Conservation (phyloP, 2,888 invertebrate species). For the Panorpa germanica region DNA sequence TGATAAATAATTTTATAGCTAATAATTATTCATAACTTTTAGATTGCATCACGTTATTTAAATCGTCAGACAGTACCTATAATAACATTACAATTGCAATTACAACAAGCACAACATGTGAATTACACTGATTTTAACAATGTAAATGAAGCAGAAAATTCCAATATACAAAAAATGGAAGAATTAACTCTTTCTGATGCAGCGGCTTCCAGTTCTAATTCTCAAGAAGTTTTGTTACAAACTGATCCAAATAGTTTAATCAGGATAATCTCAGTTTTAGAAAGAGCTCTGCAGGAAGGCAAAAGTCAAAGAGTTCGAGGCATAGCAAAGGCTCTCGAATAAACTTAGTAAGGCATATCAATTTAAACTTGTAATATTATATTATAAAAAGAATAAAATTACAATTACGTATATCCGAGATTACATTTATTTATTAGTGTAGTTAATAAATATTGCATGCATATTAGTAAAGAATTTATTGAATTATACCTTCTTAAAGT, state of each 20-base stretch:
- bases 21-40: conserved; percentile 11
- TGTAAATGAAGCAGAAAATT: conserved; percentile 12
- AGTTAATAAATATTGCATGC: too few species aligned
- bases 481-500: too few species aligned
- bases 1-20: not conserved
- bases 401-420: too few species aligned
- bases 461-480: too few species aligned
- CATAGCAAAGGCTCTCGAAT: too few species aligned
- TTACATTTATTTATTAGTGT: too few species aligned
- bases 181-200: too few species aligned
- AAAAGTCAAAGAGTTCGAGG: too few species aligned
- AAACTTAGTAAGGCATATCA: too few species aligned
- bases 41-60: conserved; percentile 37
- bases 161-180: too few species aligned
- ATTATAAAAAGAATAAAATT: too few species aligned
- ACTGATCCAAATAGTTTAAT: conserved; percentile 40
- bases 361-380: too few species aligned
- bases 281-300: conserved; percentile 39
- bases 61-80: conserved; percentile 35
- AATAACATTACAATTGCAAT: conserved; percentile 33
- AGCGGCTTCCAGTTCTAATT: not conserved
- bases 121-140: conserved; percentile 21
- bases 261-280: conserved; percentile 39
- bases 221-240: conserved; percentile 26
- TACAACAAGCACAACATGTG: conserved; percentile 24